These are phyloP conservation scores for Spheniscus mendiculus DNA, from an alignment of 2,113 vertebrate genomes.

Conservation along the genomic window DNA sequence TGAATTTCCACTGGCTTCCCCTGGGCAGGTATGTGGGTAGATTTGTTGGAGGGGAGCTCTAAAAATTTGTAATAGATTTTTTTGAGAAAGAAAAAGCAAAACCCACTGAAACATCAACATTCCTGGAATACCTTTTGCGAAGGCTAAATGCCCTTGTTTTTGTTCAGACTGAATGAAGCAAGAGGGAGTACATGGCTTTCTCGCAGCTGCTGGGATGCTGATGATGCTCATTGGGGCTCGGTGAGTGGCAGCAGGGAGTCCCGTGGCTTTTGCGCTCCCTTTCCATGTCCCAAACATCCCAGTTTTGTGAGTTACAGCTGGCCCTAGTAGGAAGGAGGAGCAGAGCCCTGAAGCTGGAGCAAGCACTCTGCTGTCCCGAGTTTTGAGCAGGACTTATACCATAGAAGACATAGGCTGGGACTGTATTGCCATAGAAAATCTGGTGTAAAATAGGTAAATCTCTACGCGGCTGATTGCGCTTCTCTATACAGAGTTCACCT, in stretches of 20 bases:
- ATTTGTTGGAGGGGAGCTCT: background rate
- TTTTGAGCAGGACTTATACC: background rate
- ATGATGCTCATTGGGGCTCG: fast-evolving
- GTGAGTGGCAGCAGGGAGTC: background rate
- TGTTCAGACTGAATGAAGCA: background rate
- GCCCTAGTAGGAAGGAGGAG: background rate
- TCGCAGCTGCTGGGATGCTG: background rate
- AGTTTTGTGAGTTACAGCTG: background rate
- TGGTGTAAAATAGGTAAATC: background rate
- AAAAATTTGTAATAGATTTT: background rate
- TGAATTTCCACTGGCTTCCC: background rate
- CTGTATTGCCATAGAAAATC: background rate
- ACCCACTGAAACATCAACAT: background rate
- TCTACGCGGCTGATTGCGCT: background rate
- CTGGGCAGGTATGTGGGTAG: background rate
- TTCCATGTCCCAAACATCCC: background rate
- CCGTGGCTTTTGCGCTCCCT: background rate
- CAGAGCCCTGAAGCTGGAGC: background rate
- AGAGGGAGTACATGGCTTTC: background rate
- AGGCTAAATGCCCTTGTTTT: background rate
- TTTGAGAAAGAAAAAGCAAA: background rate
- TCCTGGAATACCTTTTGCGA: slow-evolving; percentile 23
- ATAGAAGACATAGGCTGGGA: background rate
- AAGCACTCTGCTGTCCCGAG: background rate
- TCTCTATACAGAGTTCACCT: background rate